Conservation (phyloP, 2,888 invertebrate species). For the Shargacucullia verbasci region DNA sequence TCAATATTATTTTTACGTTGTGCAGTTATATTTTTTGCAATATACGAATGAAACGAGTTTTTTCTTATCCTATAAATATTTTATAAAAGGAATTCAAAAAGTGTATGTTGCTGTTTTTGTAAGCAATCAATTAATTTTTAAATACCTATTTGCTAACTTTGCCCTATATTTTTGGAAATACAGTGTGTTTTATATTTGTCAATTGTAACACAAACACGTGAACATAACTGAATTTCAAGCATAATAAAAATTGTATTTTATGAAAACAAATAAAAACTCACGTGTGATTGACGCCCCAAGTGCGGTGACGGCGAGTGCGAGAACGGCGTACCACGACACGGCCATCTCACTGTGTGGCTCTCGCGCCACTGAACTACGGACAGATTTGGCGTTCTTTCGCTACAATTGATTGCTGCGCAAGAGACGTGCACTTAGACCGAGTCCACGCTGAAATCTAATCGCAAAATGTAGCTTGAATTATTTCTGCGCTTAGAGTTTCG, state of each 20-base stretch:
- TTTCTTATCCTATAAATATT: no score
- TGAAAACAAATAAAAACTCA: conserved; percentile 68
- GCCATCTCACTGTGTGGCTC: conserved; percentile 79
- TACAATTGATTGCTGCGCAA: conserved; percentile 72
- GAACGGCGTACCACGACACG: conserved; percentile 78
- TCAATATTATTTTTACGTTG: no score
- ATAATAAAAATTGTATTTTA: conserved; percentile 16
- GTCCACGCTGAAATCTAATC: conserved; percentile 14
- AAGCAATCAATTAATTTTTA: no score
- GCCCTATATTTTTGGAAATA: neutral
- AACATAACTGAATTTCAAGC: conserved; percentile 4
- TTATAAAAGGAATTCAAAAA: no score
- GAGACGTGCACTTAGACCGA: conserved; percentile 43
- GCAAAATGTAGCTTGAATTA: conserved; percentile 14
- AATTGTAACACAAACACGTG: conserved; percentile 1
- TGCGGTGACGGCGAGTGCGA: conserved; percentile 77
- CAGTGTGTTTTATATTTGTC: neutral
- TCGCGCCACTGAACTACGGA: conserved; percentile 75
- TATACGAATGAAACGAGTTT: no score
- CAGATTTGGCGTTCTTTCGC: conserved; percentile 80
- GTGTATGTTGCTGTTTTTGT: no score
- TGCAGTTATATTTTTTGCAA: no score
- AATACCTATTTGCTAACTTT: no score
- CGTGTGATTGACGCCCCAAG: conserved; percentile 83
- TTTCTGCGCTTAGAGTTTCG: conserved; percentile 2